Evolutionary conservation across 2,113 vertebrate species (phyloP).

Genomic region (Ibidorhyncha struthersii): DNA sequence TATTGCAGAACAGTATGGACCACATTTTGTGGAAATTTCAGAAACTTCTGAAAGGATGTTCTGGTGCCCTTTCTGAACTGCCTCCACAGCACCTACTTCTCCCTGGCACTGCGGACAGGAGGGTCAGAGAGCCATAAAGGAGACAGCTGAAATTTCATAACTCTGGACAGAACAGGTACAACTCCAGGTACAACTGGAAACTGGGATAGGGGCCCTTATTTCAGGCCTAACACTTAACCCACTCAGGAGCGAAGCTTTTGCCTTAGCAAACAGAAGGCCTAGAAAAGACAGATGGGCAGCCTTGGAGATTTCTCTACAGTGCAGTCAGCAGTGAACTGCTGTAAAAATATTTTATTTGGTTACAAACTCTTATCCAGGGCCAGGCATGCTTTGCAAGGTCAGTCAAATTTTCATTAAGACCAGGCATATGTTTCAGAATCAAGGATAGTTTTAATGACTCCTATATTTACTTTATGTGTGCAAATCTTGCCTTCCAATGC

Average conservation of each 20-base stretch:
- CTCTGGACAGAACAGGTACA: not conserved
- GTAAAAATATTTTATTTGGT: not conserved
- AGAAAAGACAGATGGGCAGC: not conserved
- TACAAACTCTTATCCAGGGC: not conserved
- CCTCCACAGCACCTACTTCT: not conserved
- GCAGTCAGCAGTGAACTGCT: not conserved
- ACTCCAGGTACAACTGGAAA: not conserved
- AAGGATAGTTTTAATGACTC: not conserved
- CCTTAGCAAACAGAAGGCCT: not conserved
- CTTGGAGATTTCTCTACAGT: not conserved
- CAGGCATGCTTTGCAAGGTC: not conserved
- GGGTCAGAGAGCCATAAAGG: not conserved
- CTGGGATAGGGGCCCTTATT: not conserved
- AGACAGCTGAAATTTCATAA: not conserved
- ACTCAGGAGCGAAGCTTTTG: not conserved
- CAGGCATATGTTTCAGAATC: not conserved
- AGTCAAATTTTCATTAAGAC: not conserved
- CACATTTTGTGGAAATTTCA: not conserved
- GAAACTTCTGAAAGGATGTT: not conserved
- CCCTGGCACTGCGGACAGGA: not conserved
- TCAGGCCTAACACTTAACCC: not conserved
- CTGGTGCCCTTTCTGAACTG: not conserved
- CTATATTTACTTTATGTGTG: not conserved
- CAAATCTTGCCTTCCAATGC: not conserved
- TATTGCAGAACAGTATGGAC: not conserved